Conservation (phyloP, 2,888 invertebrate species). For the Acanthosepion pharaonis region DNA sequence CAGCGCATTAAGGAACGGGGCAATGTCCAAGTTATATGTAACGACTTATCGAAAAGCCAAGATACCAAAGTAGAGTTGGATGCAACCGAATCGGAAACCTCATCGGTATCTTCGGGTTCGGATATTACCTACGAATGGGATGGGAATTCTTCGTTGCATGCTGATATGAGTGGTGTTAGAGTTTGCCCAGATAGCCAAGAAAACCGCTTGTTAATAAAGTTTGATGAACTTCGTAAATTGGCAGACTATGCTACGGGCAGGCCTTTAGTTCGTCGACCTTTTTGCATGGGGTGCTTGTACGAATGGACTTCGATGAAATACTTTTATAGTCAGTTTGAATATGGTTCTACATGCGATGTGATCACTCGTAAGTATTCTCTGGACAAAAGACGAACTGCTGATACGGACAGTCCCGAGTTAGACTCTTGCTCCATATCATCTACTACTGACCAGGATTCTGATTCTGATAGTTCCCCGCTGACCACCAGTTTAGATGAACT, state of each 20-base stretch:
- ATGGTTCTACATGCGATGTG: neutral
- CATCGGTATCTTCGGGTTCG: constrained; percentile 61
- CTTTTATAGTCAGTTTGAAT: neutral
- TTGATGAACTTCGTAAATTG: constrained; percentile 66
- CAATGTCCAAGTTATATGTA: constrained; percentile 72
- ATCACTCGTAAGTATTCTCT: neutral
- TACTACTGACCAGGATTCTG: neutral
- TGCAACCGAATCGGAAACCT: neutral
- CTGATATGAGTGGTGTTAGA: neutral
- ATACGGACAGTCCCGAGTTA: neutral
- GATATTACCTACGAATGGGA: constrained; percentile 51
- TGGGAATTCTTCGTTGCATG: neutral
- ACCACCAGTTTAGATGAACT: neutral
- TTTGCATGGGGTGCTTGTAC: neutral
- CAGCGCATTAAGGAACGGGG: constrained; percentile 65
- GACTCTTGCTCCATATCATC: neutral
- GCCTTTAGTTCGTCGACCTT: constrained; percentile 64
- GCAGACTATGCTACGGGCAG: constrained; percentile 69
- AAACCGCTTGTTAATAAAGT: constrained; percentile 51
- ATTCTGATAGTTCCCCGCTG: neutral
- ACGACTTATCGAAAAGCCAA: constrained; percentile 62
- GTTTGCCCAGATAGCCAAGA: neutral
- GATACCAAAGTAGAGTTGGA: neutral
- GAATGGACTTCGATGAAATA: neutral
- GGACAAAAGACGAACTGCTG: neutral